Conservation (phyloP, 1,140 invertebrate species). For the Ceratina calcarata region DNA sequence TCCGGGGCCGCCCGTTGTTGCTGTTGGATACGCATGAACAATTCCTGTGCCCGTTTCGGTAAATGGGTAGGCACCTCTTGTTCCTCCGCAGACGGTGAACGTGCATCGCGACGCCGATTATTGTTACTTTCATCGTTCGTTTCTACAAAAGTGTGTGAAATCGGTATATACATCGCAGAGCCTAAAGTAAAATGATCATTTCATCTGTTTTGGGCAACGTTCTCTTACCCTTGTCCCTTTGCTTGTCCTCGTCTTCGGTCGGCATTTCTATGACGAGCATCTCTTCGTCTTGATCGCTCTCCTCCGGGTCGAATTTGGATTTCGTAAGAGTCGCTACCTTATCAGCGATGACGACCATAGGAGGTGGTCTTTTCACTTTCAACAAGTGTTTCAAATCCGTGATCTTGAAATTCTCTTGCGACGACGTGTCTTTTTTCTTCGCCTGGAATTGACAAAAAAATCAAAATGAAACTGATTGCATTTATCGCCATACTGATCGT, state of each 20-base stretch:
- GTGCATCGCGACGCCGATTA: constrained; percentile 65
- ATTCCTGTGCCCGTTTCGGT: constrained; percentile 85
- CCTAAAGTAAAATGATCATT: no score
- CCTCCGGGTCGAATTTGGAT: constrained; percentile 73
- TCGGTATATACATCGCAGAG: background rate
- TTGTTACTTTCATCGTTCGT: constrained; percentile 37
- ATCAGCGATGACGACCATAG: constrained; percentile 73
- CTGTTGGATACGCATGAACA: constrained; percentile 86
- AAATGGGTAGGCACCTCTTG: constrained; percentile 80
- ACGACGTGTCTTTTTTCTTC: constrained; percentile 59
- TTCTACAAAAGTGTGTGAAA: constrained; percentile 32
- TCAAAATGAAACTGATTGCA: no score
- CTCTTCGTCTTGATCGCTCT: constrained; percentile 78
- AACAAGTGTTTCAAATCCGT: constrained; percentile 75
- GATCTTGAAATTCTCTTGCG: constrained; percentile 65
- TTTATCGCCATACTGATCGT: no score
- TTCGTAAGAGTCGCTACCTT: constrained; percentile 72
- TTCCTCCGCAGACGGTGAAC: constrained; percentile 39
- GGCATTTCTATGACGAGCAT: constrained; percentile 76
- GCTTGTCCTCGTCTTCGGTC: constrained; percentile 73
- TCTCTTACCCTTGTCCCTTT: constrained; percentile 57
- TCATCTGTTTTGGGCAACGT: no score
- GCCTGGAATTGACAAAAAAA: constrained; percentile 50
- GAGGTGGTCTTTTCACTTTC: constrained; percentile 65
- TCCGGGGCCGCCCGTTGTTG: constrained; percentile 83